Conservation (phyloP, 2,888 invertebrate genomes). For the Megamerina dolium region DNA sequence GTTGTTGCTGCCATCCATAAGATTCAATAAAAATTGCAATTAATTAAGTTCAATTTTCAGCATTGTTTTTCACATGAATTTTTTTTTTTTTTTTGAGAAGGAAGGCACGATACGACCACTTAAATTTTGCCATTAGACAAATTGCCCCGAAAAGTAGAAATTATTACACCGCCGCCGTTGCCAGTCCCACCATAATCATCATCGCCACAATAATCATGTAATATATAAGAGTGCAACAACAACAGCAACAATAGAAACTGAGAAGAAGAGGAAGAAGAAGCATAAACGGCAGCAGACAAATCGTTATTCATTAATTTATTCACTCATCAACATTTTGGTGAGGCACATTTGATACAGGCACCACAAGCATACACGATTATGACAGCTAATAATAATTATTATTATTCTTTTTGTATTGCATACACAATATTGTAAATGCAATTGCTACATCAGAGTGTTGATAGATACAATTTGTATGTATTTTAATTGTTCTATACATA, state of each 20-base stretch:
- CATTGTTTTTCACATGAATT: conserved; percentile 30
- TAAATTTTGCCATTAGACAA: conserved; percentile 31
- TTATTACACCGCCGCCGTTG: not conserved
- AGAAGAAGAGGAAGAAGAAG: not conserved
- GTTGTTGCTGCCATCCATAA: too few relatives aligned
- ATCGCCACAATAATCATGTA: not conserved
- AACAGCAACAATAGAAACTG: not conserved
- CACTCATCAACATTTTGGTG: conserved; percentile 35
- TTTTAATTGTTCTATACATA: not conserved
- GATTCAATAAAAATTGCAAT: conserved; percentile 20
- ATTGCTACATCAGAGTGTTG: conserved; percentile 33
- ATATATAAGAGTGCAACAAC: too few relatives aligned
- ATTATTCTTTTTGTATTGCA: too few relatives aligned
- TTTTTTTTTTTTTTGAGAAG: too few relatives aligned
- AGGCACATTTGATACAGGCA: not conserved
- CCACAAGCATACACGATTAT: too few relatives aligned
- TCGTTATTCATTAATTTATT: conserved; percentile 46
- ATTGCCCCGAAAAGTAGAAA: conserved; percentile 26
- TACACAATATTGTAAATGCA: too few relatives aligned
- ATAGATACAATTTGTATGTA: conserved; percentile 29
- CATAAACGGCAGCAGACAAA: conserved; percentile 31
- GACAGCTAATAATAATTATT: conserved; percentile 6
- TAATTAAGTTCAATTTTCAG: conserved; percentile 29
- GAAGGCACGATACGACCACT: too few relatives aligned
- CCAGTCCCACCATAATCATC: not conserved